A percentile compares a stretch with the other conserved stretches of the same genome.
These are phyloP conservation scores for Scaptomyza caliginosa DNA, from an alignment of 2,888 invertebrate genomes.

Conservation along the genomic window DNA sequence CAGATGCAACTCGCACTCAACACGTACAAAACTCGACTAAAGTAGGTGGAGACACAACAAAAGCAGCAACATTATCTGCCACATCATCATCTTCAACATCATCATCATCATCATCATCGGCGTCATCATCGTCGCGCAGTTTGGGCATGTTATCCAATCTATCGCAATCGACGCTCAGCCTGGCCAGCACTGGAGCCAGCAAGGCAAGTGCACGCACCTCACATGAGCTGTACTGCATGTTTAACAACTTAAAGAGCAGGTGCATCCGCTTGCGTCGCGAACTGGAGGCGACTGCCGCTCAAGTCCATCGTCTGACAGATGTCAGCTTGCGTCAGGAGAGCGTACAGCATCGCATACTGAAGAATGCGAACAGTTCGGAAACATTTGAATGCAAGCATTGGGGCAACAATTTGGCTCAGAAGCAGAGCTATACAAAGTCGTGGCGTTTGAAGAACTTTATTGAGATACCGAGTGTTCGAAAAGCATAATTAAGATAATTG, in stretches of 20 bases:
- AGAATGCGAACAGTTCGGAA: conserved; percentile 12
- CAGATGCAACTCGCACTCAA: conserved; percentile 22
- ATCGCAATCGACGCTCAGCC: conserved; percentile 20
- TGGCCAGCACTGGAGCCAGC: not conserved
- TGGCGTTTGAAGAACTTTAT: conserved; percentile 23
- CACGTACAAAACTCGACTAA: not conserved
- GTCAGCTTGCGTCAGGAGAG: conserved; percentile 37
- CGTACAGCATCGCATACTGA: conserved; percentile 42
- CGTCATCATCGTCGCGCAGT: not conserved
- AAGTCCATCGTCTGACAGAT: conserved; percentile 44
- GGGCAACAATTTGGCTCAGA: conserved; percentile 7
- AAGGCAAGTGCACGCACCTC: conserved; percentile 42
- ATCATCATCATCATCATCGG: not conserved
- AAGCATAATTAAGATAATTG: not conserved
- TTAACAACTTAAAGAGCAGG: conserved; percentile 52
- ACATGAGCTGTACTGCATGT: conserved; percentile 44
- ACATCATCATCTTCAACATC: not conserved
- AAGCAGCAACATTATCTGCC: not conserved
- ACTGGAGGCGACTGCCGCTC: conserved; percentile 36
- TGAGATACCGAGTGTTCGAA: conserved; percentile 4
- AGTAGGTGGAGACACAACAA: not conserved
- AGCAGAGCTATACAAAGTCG: not conserved
- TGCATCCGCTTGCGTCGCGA: conserved; percentile 59
- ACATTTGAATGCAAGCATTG: conserved; percentile 41
- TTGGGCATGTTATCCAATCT: conserved; percentile 3